Conservation (phyloP, 2,797 vertebrate genomes). For the Malacoraja senta region DNA sequence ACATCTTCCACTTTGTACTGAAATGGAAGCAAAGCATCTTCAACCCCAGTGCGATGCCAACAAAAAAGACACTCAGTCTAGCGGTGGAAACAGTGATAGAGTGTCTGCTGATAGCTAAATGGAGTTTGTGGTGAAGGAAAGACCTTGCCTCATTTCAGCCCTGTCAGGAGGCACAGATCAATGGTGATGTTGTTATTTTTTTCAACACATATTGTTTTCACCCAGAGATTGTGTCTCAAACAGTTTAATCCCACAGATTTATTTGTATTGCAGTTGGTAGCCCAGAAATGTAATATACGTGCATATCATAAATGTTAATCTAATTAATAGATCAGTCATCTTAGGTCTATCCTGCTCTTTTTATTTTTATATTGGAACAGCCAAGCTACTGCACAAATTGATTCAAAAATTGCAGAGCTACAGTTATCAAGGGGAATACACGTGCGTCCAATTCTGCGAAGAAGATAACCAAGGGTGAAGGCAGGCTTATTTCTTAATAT, state of each 20-base stretch:
- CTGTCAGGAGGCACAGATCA: neutral
- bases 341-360: neutral
- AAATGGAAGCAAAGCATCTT: too few relatives aligned
- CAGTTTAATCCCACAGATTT: neutral
- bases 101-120: conserved; percentile 76
- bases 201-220: neutral
- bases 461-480: neutral
- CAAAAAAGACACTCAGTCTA: conserved; percentile 60
- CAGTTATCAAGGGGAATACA: neutral
- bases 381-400: neutral
- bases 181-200: neutral
- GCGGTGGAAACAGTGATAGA: conserved; percentile 74
- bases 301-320: neutral
- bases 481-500: neutral
- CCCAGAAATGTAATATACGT: neutral
- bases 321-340: neutral
- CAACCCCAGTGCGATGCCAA: too few relatives aligned
- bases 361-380: neutral
- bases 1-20: too few relatives aligned
- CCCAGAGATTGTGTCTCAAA: neutral
- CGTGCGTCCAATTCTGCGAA: neutral
- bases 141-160: conserved; percentile 27
- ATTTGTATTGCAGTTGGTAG: neutral
- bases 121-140: conserved; percentile 61
- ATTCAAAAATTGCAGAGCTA: neutral